Evolutionary conservation across 2,113 vertebrate species (phyloP), one percentile per base, ranked within the genome.

Genomic region (Prolemur simus): DNA sequence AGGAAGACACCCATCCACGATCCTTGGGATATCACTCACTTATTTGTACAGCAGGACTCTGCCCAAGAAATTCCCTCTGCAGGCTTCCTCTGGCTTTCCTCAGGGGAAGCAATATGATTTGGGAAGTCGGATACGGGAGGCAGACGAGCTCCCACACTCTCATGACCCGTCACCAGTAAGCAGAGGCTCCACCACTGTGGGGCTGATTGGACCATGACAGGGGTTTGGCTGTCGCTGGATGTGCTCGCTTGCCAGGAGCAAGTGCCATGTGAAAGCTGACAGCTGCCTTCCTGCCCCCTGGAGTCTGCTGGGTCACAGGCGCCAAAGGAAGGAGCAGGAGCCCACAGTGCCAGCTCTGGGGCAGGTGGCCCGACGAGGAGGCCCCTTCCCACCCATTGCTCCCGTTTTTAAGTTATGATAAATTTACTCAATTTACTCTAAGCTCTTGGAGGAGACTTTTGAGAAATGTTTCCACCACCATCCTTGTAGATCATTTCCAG

Each of bases 211-310:
- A 83, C 95, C 66, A 6, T 97, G 95, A 96, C 87, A 96, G 87
- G 89, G 69, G 12, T 90, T 96, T 97, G 97, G 97, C 96, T 89
- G 93, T 91, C 6, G 21, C 64, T 52, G 80, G 89, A 52, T 89
- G 77, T 95, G 94, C 49, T 93, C 29, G 29, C 56, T 88, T 95
- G 96, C 97, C 97, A 96, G 66, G 60, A 94, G 45, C 8, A 1
- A 95, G 96, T 85, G 95, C 94, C 95, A 68, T 97, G 96, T 96
- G 98, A 97, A 95, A 97, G 83, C 93, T 91, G 95, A 96, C 98
- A 98, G 97, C 96, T 97, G 98, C 87, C 93, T 96, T 96, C 94
- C 95, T 93, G 89, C 27, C 45, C 60, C 3, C 14, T 37, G 23
- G n/a, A 52, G 82, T 56, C 34, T 78, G 29, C 86, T 86, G 66